phyloP scores from a whole-genome alignment of 2,888 invertebrate species.

The Fragum sueziense region DNA sequence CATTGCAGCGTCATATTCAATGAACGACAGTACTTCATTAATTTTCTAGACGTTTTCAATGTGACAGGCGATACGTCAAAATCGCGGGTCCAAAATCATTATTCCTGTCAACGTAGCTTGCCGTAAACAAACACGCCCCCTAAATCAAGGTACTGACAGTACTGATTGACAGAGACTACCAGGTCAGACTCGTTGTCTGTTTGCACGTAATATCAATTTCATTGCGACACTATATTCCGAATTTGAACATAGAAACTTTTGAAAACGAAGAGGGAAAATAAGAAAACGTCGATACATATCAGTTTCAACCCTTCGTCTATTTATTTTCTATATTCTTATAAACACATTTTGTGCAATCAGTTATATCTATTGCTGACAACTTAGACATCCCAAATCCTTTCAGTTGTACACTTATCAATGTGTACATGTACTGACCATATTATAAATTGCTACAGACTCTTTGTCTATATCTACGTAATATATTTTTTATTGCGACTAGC shows the following conservation, averaged over 20 bases:
- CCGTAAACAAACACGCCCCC: not conserved
- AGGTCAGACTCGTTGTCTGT: slow-evolving; percentile 1
- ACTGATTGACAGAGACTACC: not conserved
- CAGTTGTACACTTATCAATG: too few relatives aligned
- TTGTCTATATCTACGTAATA: too few relatives aligned
- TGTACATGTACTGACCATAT: too few relatives aligned
- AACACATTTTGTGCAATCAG: not conserved
- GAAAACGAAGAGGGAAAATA: not conserved
- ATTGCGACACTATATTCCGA: too few relatives aligned
- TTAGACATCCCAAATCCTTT: too few relatives aligned
- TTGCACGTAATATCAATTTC: slow-evolving; percentile 4
- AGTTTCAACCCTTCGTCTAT: not conserved
- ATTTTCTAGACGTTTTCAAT: not conserved
- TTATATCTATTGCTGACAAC: too few relatives aligned
- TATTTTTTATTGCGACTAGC: too few relatives aligned
- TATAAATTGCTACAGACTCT: too few relatives aligned
- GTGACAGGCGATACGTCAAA: not conserved
- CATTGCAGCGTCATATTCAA: too few relatives aligned
- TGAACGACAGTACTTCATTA: not conserved
- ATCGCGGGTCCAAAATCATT: slow-evolving; percentile 3
- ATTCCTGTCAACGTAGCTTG: slow-evolving; percentile 10
- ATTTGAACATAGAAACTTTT: not conserved
- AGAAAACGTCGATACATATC: not conserved
- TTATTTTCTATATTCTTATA: not conserved
- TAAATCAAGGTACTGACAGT: slow-evolving; percentile 12